Evolutionary conservation across 2,888 invertebrate genomes (phyloP), one percentile per base, ranked within the genome.

Genomic region (Galerucella nymphaeae): DNA sequence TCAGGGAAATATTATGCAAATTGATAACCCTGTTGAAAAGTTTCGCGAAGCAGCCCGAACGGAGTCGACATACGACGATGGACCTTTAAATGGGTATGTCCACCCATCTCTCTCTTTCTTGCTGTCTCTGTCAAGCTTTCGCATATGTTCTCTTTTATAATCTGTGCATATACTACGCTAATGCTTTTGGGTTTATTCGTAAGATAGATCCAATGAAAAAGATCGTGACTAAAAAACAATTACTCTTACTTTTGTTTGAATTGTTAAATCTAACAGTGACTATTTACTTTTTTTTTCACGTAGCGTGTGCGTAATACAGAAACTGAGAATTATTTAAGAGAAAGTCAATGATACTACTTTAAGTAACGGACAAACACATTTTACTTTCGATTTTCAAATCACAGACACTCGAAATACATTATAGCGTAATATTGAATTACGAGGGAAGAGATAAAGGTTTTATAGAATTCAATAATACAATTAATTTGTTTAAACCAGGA

Each of bases 271-370:
- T 58, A 58, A 20, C 58, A n/a, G 30, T 59, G 30, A n/a, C n/a
- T 38, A n/a, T 18, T 10, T 10, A 18, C 9, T 53, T 38, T 62
- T 58, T n/a, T 62, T 62, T 41, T 11, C 41, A 11, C 61, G 18
- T 42, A 23, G 38, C 11, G 42, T 18, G 18, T 62, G 42, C 61
- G 61, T 75, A 70, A 73, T 64, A 68, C 66, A 73, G 69, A 72
- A 73, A 75, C 73, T 67, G 66, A 75, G 63, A 72, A 67, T 73
- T 70, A 72, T 74, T 68, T 75, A 80, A 80, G 81, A 81, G 81
- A 81, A 81, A 81, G 81, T 79, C 77, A 76, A 75, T 78, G 77
- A 77, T 77, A 78, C 77, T 68, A 78, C 79, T 80, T 77, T 42
- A 80, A 79, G 80, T 81, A 81, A 81, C 81, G 78, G 78, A 75